Conservation (phyloP, 2,113 vertebrate species). For the Chionomys nivalis region DNA sequence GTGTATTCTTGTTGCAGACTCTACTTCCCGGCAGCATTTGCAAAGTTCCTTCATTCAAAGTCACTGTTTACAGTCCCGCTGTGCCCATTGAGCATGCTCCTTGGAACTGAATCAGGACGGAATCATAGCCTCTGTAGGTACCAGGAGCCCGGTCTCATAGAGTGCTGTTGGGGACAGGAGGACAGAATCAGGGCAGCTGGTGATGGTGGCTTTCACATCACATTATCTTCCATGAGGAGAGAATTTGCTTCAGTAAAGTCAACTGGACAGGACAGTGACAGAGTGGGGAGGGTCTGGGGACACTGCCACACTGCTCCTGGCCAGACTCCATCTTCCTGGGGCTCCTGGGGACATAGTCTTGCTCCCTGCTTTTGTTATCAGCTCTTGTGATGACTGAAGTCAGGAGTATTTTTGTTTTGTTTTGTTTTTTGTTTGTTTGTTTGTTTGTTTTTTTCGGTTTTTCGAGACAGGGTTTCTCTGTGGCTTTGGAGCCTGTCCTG, state of each 20-base stretch:
- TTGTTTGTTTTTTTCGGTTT: no score
- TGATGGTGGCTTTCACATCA: rapidly evolving
- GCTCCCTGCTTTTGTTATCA: not conserved
- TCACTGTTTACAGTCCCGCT: not conserved
- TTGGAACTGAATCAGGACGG: no score
- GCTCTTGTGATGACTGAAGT: not conserved
- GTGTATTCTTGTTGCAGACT: rapidly evolving
- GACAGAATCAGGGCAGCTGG: not conserved
- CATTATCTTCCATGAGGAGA: not conserved
- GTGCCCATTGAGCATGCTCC: rapidly evolving
- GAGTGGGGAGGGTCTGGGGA: not conserved
- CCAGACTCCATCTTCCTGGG: not conserved
- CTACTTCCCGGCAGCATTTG: rapidly evolving
- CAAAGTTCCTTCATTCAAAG: rapidly evolving
- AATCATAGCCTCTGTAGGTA: not conserved
- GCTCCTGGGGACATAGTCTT: not conserved
- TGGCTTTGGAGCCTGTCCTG: no score
- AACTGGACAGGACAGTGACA: not conserved
- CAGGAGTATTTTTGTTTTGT: no score
- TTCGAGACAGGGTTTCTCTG: no score
- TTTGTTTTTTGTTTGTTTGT: no score
- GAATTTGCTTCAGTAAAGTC: not conserved
- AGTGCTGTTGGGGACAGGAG: not conserved
- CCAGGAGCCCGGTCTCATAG: not conserved
- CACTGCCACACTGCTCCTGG: not conserved